Conservation (phyloP, 2,113 vertebrate genomes). For the Athene cunicularia region DNA sequence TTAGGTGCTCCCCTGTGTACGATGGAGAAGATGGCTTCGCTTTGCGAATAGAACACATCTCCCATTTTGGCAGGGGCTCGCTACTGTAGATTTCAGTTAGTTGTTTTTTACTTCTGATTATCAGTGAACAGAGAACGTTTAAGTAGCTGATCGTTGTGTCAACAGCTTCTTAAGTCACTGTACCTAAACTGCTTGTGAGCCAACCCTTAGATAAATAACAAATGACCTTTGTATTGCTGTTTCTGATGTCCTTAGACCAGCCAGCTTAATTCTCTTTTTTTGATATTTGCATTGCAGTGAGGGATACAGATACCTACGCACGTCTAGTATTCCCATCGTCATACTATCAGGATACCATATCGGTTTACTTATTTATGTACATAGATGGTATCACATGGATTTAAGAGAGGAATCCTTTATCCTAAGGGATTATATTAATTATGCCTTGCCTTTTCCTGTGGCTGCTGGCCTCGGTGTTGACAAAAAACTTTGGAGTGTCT, state of each 20-base stretch:
- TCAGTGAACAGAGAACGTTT: neutral
- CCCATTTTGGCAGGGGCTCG: fast-evolving
- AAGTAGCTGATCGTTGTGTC: neutral
- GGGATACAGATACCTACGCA: fast-evolving
- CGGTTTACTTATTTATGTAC: neutral
- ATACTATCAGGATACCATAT: neutral
- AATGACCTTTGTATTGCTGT: neutral
- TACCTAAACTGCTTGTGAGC: neutral
- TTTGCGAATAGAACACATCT: neutral
- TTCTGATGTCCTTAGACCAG: neutral
- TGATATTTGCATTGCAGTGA: neutral
- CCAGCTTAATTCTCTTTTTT: neutral
- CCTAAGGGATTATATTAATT: neutral
- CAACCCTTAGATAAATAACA: neutral
- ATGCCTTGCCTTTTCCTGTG: neutral
- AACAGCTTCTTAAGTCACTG: neutral
- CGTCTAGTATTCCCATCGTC: neutral
- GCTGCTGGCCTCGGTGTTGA: neutral
- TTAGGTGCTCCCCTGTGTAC: fast-evolving
- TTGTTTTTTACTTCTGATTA: neutral
- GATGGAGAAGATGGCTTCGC: fast-evolving
- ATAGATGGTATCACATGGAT: neutral
- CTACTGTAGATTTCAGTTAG: neutral
- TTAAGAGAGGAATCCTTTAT: constrained; percentile 13
- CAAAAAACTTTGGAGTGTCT: neutral